phyloP scores from a whole-genome alignment of 2,113 vertebrate species.

The Ranitomeya variabilis region DNA sequence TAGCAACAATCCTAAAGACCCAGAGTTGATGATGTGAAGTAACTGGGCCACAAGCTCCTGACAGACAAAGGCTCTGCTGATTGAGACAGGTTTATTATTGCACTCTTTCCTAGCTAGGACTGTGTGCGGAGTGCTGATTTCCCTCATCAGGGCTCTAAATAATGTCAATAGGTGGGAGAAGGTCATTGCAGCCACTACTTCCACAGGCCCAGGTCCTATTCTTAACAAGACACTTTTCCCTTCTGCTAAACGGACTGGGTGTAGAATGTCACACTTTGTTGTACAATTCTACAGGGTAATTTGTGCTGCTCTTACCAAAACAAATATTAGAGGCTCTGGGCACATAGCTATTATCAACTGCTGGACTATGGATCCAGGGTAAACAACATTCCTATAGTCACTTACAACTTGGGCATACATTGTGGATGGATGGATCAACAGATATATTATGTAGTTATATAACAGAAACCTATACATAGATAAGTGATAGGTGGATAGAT shows the following conservation, averaged over 20 bases:
- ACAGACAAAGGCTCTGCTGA: conserved; percentile 73
- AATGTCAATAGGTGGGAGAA: neutral
- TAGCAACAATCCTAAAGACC: conserved; percentile 70
- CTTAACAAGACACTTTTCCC: conserved; percentile 41
- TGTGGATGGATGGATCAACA: neutral
- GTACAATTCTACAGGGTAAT: conserved; percentile 53
- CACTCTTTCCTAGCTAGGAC: conserved; percentile 61
- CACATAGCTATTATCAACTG: conserved; percentile 24
- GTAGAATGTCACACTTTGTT: conserved; percentile 58
- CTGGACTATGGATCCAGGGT: conserved; percentile 25
- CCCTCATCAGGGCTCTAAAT: conserved; percentile 51
- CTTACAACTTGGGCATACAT: neutral
- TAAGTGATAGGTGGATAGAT: neutral
- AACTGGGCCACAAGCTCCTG: conserved; percentile 71
- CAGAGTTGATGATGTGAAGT: conserved; percentile 74
- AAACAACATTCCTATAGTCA: neutral
- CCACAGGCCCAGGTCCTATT: neutral
- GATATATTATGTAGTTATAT: neutral
- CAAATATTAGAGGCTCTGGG: conserved; percentile 45
- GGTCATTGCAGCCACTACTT: conserved; percentile 25
- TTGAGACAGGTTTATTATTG: conserved; percentile 75
- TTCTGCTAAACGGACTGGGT: conserved; percentile 45
- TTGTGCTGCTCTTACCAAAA: conserved; percentile 56
- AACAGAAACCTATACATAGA: neutral
- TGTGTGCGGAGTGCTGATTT: conserved; percentile 51